Evolutionary conservation across 2,888 invertebrate species (phyloP).

Genomic region (Agonopterix heracliana): DNA sequence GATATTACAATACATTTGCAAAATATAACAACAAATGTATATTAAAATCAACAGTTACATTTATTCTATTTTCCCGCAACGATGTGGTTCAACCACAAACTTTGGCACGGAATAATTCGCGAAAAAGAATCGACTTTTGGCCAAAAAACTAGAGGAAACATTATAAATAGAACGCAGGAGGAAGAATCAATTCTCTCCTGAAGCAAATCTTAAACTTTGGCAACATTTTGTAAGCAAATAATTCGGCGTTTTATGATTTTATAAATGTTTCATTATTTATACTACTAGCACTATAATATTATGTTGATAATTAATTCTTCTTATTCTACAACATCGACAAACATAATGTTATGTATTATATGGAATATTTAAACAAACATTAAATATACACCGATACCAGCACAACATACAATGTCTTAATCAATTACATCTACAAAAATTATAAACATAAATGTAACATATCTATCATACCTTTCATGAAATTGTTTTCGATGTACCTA

Average conservation of each 20-base stretch:
- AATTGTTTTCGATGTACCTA: not conserved
- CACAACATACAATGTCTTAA: conserved; percentile 46
- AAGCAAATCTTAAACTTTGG: not conserved
- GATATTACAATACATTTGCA: too few relatives aligned
- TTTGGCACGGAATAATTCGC: not conserved
- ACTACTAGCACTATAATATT: not conserved
- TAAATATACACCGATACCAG: conserved; percentile 30
- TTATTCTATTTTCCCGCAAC: not conserved
- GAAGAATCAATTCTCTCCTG: too few relatives aligned
- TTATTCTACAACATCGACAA: conserved; percentile 46
- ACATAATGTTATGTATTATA: conserved; percentile 29
- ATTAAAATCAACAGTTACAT: too few relatives aligned
- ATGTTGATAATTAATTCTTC: conserved; percentile 27
- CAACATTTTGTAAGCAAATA: conserved; percentile 1
- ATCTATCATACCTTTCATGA: not conserved
- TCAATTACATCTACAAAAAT: conserved; percentile 21
- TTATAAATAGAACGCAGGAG: too few relatives aligned
- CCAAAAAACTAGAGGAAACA: too few relatives aligned
- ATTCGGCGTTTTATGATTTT: not conserved
- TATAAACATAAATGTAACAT: not conserved
- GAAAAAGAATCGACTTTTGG: too few relatives aligned
- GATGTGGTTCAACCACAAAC: not conserved
- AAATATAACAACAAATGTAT: too few relatives aligned
- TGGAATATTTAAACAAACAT: conserved; percentile 46
- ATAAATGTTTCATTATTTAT: not conserved